A percentile compares a stretch with the other conserved stretches of the same genome.
Conservation (phyloP, 2,113 vertebrate species). For the Balaenoptera acutorostrata region DNA sequence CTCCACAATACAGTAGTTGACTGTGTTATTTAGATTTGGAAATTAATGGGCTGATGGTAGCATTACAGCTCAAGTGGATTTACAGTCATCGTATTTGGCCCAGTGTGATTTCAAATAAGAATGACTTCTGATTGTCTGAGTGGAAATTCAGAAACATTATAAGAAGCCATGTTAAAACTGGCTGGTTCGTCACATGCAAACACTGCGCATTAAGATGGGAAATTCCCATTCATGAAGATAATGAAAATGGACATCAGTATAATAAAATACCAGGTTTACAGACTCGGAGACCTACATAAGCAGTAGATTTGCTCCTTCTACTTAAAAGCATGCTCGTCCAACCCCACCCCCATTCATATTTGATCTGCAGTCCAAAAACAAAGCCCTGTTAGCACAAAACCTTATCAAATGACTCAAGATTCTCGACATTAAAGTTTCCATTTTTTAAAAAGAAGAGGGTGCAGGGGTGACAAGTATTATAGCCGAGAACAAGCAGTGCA, state of each 20-base stretch:
- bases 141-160: constrained; percentile 81
- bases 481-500: background rate
- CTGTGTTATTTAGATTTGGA: constrained; percentile 64
- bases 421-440: constrained; percentile 34
- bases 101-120: constrained; percentile 80
- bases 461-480: constrained; percentile 33
- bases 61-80: constrained; percentile 79
- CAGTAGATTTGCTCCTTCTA: constrained; percentile 72
- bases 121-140: constrained; percentile 81
- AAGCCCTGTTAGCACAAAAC: constrained; percentile 69
- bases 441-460: constrained; percentile 32
- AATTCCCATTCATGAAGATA: constrained; percentile 76
- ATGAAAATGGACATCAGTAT: constrained; percentile 77
- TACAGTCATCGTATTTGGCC: constrained; percentile 75
- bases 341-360: constrained; percentile 43
- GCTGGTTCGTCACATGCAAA: constrained; percentile 77
- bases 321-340: constrained; percentile 70
- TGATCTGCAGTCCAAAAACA: constrained; percentile 70
- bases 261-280: constrained; percentile 77
- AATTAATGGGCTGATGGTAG: constrained; percentile 75
- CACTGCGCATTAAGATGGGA: constrained; percentile 73
- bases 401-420: constrained; percentile 63
- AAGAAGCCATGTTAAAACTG: constrained; percentile 77
- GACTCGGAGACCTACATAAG: constrained; percentile 73
- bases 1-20: background rate